phyloP scores from a whole-genome alignment of 2,113 vertebrate species.

The Agapornis roseicollis region DNA sequence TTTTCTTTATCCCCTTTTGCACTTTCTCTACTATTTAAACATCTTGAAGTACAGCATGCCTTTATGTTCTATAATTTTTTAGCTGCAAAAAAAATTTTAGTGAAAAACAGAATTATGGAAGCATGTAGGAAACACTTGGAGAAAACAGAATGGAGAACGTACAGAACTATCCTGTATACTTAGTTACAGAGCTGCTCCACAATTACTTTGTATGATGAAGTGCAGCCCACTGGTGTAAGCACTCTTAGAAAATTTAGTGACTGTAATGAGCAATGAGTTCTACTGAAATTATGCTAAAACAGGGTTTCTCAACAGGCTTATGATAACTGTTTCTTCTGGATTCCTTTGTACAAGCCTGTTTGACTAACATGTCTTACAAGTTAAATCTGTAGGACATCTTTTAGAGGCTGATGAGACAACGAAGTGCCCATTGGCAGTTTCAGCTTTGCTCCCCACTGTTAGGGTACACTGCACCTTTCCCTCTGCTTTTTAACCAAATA shows the following conservation, averaged over 20 bases:
- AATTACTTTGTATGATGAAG: not conserved
- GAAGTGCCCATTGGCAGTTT: fast-evolving
- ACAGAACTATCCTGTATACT: not conserved
- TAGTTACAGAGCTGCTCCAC: not conserved
- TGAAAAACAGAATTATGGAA: fast-evolving
- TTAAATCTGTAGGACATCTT: not conserved
- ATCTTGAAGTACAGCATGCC: not conserved
- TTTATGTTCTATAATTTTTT: not conserved
- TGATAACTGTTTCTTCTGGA: not conserved
- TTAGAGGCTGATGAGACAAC: fast-evolving
- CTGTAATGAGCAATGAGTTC: not conserved
- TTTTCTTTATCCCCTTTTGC: not conserved
- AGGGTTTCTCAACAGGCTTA: not conserved
- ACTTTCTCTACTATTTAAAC: not conserved
- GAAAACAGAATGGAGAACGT: not conserved
- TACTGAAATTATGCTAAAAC: not conserved
- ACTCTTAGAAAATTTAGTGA: not conserved
- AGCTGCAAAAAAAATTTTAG: not conserved
- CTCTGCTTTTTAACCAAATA: not conserved
- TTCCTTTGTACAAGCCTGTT: not conserved
- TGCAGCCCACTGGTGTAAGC: not conserved
- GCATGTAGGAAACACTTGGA: fast-evolving
- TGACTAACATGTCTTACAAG: not conserved
- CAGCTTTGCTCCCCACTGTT: fast-evolving
- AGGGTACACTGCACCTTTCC: not conserved